Conservation (phyloP, 2,113 vertebrate species). For the Cebus imitator region DNA sequence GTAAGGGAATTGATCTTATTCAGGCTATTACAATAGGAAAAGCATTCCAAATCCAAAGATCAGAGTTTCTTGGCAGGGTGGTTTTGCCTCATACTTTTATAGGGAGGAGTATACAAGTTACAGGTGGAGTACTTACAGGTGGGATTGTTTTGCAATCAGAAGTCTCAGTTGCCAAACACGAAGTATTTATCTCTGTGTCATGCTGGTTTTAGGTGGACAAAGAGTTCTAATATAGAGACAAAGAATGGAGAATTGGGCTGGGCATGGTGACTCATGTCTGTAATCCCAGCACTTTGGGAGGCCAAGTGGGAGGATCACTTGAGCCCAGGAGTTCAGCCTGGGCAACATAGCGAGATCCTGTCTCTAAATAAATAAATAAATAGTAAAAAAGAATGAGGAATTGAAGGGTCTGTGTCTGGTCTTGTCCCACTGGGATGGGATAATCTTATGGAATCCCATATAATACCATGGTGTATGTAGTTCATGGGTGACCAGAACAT, state of each 20-base stretch:
- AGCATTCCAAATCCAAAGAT: neutral
- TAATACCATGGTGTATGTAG: neutral
- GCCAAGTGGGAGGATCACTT: no score
- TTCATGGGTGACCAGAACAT: neutral
- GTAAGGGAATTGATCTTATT: neutral
- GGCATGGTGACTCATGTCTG: no score
- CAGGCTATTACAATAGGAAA: neutral
- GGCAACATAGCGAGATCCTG: no score
- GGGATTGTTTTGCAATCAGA: neutral
- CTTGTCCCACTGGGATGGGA: neutral
- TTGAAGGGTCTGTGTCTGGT: neutral
- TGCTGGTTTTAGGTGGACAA: neutral
- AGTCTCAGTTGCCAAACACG: neutral
- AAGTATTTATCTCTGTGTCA: neutral
- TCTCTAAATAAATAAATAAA: no score
- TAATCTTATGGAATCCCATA: neutral
- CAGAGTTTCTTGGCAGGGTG: neutral
- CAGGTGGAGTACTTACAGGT: neutral
- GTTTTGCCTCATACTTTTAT: neutral
- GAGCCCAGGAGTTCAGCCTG: no score
- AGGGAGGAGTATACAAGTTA: neutral
- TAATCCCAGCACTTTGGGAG: no score
- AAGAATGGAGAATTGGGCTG: neutral
- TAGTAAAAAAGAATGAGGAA: neutral
- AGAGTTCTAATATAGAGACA: neutral